These are phyloP conservation scores for Neoarius graeffei DNA, from an alignment of 2,113 vertebrate species.

Conservation along the genomic window DNA sequence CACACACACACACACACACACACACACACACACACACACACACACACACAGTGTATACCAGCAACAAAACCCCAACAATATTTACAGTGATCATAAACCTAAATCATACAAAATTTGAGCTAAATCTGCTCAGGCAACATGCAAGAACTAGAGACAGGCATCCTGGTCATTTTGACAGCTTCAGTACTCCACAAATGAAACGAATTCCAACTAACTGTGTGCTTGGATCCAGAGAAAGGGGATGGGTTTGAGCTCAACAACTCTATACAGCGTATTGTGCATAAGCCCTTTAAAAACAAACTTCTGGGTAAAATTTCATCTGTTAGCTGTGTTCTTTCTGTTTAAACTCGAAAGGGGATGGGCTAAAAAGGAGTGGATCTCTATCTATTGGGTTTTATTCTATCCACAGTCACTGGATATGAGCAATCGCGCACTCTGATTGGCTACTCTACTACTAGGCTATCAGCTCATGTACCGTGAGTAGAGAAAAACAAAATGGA, in stretches of 20 bases:
- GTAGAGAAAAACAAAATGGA: no score
- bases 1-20: neutral
- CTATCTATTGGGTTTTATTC: neutral
- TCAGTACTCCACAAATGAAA: neutral
- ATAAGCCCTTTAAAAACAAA: neutral
- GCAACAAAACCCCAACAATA: constrained; percentile 44
- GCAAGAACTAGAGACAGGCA: neutral
- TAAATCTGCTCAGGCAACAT: neutral
- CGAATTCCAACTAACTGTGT: neutral
- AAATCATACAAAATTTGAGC: neutral
- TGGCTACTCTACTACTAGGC: no score
- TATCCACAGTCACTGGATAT: no score
- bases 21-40: constrained; percentile 17
- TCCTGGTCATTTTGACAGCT: neutral
- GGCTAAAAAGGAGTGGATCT: neutral
- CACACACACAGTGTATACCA: constrained; percentile 39
- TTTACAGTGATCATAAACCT: constrained; percentile 41
- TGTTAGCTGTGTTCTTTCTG: neutral
- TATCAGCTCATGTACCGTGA: no score
- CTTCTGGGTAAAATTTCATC: neutral
- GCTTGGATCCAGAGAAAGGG: neutral
- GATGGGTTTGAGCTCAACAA: neutral
- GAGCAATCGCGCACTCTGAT: no score
- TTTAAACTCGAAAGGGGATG: no score
- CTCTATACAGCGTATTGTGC: neutral